Base-by-base conservation (phyloP, 2,888 invertebrate genomes). In the Tridacna crocea region DNA sequence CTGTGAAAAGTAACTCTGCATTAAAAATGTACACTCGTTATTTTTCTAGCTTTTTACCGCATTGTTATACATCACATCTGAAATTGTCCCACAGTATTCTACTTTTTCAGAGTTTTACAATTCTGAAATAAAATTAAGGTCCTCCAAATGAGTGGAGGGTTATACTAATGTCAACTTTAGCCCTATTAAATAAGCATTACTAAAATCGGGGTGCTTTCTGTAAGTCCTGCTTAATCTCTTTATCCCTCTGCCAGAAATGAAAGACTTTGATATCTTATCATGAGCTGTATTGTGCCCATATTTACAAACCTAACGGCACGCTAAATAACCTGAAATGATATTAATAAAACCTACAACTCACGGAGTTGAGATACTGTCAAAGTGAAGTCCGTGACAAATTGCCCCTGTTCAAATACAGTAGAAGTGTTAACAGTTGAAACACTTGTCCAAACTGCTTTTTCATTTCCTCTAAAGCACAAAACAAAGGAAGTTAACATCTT, bases 101-200 rank as follows among this genome's bases (percentile, higher is more conserved):
- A 36, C 36, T 36, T 8, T 36, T 36, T 8, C 36, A 36, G 8
- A 36, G 36, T n/a, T n/a, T n/a, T n/a, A n/a, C n/a, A n/a, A n/a
- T n/a, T n/a, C n/a, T 36, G 8, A 36, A 36, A 36, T 36, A 36
- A 36, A 36, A 36, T 36, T 36, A 36, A 4, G 36, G 36, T 36
- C 36, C 36, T 8, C 36, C 36, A 8, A 36, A 36, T 36, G 36
- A 19, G 19, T 55, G 55, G 19, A 55, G 19, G 55, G 55, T 15
- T 55, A 55, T 4, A 26, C 72, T 72, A 65, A 72, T 63, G 77
- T 79, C 82, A 85, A 85, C 82, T 78, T 77, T 73, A 78, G 80
- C 84, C 80, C 66, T 85, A 77, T 82, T 85, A 82, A 85, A 85
- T 80, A 68, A 27, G 77, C 78, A 82, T 85, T 85, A 85, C 76